phyloP scores from a whole-genome alignment of 2,113 vertebrate species.

The Thamnaconus septentrionalis region DNA sequence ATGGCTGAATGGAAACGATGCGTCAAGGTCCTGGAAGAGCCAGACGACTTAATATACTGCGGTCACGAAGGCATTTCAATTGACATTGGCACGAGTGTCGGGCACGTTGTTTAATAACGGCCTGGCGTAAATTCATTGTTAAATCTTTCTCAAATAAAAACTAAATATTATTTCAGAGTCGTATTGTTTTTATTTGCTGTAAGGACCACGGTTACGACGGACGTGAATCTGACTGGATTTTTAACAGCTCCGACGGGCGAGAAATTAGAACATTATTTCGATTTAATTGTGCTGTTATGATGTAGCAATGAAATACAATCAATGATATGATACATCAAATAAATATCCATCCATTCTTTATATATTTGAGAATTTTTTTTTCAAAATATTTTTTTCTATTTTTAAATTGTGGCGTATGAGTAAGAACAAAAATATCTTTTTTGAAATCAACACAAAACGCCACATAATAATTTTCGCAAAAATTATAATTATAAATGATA shows the following conservation, averaged over 20 bases:
- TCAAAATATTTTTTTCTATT: background rate
- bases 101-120: fast-evolving
- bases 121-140: fast-evolving
- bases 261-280: background rate
- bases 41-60: fast-evolving
- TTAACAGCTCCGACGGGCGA: too few relatives aligned
- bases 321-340: too few relatives aligned
- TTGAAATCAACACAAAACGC: too few relatives aligned
- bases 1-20: constrained; percentile 68
- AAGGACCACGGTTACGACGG: constrained; percentile 33
- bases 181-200: constrained; percentile 19
- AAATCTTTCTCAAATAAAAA: background rate
- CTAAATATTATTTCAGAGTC: too few relatives aligned
- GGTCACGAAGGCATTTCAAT: fast-evolving
- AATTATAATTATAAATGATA: background rate
- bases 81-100: too few relatives aligned
- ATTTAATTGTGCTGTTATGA: background rate
- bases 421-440: too few relatives aligned
- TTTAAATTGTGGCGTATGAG: background rate
- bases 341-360: too few relatives aligned
- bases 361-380: too few relatives aligned
- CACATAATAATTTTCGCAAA: too few relatives aligned
- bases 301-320: too few relatives aligned
- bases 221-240: too few relatives aligned
- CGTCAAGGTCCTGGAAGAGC: constrained; percentile 65